Base-by-base conservation (phyloP, 2,113 vertebrate genomes). In the Ciconia stormi region DNA sequence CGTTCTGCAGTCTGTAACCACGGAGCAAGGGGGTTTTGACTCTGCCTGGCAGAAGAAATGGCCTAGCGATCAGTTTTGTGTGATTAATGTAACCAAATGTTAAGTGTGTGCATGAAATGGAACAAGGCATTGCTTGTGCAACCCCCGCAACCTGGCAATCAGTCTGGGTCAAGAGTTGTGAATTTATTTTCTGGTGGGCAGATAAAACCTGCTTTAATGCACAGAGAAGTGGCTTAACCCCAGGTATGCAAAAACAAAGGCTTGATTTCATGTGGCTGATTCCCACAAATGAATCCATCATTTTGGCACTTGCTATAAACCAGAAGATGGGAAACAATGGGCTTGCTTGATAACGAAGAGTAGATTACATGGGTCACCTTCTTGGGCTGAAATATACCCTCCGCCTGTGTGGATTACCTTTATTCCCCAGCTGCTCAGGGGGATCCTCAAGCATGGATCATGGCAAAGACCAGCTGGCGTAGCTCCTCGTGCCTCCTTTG, bases 241-340 rank as follows among this genome's bases (percentile, higher is more conserved):
- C 29, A 61, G 62, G 56, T 80, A 47, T 49, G 67, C 32, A 76
- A 87, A 87, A 87, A 76, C 77, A 80, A 82, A 62, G 61, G 47
- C 46, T 71, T 82, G 67, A 72, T 96, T 87, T 94, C 78, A 67
- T 1, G 2, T 23, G n/a, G 38, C 53, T 63, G 59, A 62, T 90
- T 84, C 53, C 29, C 38, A 62, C 63, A 87, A 58, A 76, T 23
- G 42, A 87, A 87, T 84, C 78, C 69, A 62, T 95, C 88, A 91
- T 95, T 91, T 89, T 95, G 94, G 47, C 84, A 73, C 38, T 69
- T 58, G 63, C 44, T 86, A 30, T 89, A 84, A 84, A 77, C 79
- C 22, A 88, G 53, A 50, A 94, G 79, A 84, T 76, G 49, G 59
- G 49, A 77, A 90, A 88, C 90, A 93, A 90, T 58, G 55, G 52